Evolutionary conservation across 1,140 invertebrate genomes (phyloP).

Genomic region (Lepidotrigona ventralis): DNA sequence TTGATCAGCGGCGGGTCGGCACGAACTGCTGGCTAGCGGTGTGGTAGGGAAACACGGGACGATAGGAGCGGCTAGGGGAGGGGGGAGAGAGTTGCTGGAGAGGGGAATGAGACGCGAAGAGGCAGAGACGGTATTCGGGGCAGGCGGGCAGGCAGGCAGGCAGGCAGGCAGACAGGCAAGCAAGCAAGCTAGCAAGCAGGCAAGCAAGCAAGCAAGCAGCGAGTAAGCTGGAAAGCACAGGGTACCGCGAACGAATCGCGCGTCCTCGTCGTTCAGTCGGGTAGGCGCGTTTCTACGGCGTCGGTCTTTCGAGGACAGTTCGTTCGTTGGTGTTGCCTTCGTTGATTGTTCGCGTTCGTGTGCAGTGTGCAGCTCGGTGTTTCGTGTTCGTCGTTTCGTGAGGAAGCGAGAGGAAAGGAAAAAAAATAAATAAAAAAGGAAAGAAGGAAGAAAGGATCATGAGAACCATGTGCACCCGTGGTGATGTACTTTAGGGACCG

Average conservation of each 20-base stretch:
- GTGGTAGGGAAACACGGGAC: background rate
- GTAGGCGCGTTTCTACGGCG: slow-evolving; percentile 64
- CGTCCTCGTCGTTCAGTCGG: slow-evolving; percentile 60
- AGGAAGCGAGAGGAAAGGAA: no score
- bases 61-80: no score
- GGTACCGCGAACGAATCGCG: slow-evolving; percentile 54
- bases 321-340: slow-evolving; percentile 24
- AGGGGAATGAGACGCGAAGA: background rate
- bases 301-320: slow-evolving; percentile 24
- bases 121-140: slow-evolving; percentile 31
- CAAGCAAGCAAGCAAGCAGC: background rate
- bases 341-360: background rate
- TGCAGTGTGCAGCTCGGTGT: slow-evolving; percentile 42
- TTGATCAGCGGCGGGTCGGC: background rate
- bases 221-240: slow-evolving; percentile 24
- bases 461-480: slow-evolving; percentile 48
- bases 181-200: slow-evolving; percentile 3
- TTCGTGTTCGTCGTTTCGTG: background rate
- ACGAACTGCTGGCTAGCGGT: background rate
- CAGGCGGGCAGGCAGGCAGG: slow-evolving; percentile 14
- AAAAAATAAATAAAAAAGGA: no score
- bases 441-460: background rate
- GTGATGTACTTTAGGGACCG: slow-evolving; percentile 46
- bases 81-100: background rate
- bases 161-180: background rate